Conservation (phyloP, 2,113 vertebrate species). For the Hemicordylus capensis region DNA sequence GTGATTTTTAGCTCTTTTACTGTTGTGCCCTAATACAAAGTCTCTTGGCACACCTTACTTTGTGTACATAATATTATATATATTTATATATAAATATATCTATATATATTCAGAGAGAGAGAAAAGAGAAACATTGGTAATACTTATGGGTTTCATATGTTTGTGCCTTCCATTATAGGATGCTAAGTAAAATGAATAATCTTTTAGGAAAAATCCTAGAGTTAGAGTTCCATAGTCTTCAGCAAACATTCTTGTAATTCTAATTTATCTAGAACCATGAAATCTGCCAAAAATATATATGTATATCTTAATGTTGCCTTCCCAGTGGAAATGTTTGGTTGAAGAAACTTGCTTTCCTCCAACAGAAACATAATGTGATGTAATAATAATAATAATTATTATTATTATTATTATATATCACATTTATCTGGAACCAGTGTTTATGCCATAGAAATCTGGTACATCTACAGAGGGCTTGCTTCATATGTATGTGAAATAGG, state of each 20-base stretch:
- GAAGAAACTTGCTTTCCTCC: neutral
- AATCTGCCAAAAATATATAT: constrained; percentile 34
- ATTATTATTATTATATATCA: neutral
- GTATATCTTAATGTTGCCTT: constrained; percentile 2
- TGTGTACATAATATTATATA: constrained; percentile 18
- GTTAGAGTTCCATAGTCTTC: constrained; percentile 46
- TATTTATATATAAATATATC: constrained; percentile 21
- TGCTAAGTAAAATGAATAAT: constrained; percentile 47
- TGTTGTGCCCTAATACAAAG: constrained; percentile 50
- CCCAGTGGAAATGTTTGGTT: neutral
- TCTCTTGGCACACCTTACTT: constrained; percentile 56
- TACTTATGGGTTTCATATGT: constrained; percentile 54
- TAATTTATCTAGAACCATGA: constrained; percentile 11
- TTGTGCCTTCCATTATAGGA: constrained; percentile 71
- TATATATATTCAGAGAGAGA: neutral
- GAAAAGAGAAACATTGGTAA: constrained; percentile 40
- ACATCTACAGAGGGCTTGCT: neutral
- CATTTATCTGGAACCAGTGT: neutral
- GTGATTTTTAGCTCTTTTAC: constrained; percentile 35
- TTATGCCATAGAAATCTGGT: neutral
- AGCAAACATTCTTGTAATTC: constrained; percentile 51
- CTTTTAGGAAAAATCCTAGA: constrained; percentile 40
- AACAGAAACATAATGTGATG: neutral
- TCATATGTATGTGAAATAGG: neutral
- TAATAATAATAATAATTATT: neutral